Conservation (phyloP, 2,113 vertebrate genomes). For the Tilapia sparmanii region DNA sequence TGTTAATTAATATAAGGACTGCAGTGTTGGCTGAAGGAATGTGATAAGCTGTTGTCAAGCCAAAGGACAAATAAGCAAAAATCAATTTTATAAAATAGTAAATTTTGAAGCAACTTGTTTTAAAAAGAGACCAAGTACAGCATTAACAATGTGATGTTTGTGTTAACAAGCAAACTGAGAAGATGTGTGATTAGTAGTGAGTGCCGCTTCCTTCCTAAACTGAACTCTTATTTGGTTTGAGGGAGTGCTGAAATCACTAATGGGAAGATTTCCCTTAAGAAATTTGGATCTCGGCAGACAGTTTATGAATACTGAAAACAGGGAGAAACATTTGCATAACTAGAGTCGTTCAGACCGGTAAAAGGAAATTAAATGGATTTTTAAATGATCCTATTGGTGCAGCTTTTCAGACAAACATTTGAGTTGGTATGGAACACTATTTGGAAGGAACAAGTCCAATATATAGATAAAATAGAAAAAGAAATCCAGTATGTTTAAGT, state of each 20-base stretch:
- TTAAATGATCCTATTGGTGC: not conserved
- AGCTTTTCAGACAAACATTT: not conserved
- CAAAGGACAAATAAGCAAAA: not conserved
- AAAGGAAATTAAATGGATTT: not conserved
- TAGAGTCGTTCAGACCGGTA: not conserved
- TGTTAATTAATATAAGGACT: not conserved
- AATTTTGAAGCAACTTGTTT: not conserved
- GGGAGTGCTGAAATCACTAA: not conserved
- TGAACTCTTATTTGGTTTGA: not conserved
- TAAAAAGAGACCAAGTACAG: not conserved
- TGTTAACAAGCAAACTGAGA: not conserved
- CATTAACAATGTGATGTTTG: not conserved
- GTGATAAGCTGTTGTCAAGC: not conserved
- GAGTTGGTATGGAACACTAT: not conserved
- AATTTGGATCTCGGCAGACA: not conserved
- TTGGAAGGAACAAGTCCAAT: not conserved
- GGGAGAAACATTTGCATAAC: not conserved
- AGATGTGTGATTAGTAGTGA: not conserved
- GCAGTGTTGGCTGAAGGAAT: not conserved
- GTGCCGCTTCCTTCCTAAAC: not conserved
- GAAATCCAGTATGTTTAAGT: not conserved
- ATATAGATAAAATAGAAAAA: not conserved
- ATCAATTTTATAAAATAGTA: not conserved
- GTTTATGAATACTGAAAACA: not conserved
- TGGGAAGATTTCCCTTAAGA: not conserved